phyloP scores from a whole-genome alignment of 1,140 invertebrate genomes.

The Diabrotica virgifera region DNA sequence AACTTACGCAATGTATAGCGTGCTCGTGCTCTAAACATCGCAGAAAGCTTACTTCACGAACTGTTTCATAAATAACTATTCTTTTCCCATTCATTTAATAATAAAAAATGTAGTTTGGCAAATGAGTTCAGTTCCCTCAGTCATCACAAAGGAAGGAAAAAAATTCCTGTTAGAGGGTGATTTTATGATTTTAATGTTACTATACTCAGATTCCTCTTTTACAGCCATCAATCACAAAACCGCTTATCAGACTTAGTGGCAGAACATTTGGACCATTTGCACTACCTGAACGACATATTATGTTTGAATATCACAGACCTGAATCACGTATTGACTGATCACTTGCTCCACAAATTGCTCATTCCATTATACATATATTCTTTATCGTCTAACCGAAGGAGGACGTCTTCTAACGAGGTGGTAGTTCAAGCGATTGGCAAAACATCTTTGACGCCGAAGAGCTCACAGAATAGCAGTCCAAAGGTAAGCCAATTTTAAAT shows the following conservation, averaged over 20 bases:
- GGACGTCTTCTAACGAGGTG: conserved; percentile 49
- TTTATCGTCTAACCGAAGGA: conserved; percentile 53
- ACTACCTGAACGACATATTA: conserved; percentile 97
- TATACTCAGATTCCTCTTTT: conserved; percentile 38
- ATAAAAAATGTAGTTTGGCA: too few relatives aligned
- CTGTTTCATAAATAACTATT: too few relatives aligned
- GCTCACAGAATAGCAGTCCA: conserved; percentile 18
- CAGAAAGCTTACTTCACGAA: too few relatives aligned
- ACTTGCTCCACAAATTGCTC: conserved; percentile 88
- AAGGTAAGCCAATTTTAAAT: not conserved
- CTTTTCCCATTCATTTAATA: not conserved
- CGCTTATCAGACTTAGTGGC: conserved; percentile 92
- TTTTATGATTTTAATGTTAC: too few relatives aligned
- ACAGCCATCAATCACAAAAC: conserved; percentile 84
- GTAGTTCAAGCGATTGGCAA: conserved; percentile 53
- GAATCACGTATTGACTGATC: conserved; percentile 94
- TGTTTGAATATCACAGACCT: conserved; percentile 88
- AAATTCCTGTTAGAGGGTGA: too few relatives aligned
- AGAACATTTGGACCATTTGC: conserved; percentile 95
- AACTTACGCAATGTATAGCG: too few relatives aligned
- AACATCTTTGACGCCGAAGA: conserved; percentile 41
- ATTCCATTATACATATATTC: conserved; percentile 95
- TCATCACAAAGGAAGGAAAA: too few relatives aligned
- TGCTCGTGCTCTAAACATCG: too few relatives aligned
- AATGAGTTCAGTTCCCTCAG: too few relatives aligned